Conservation (phyloP, 37 sponge, comb jelly and placozoan genomes). For the Eunapius fragilis region DNA sequence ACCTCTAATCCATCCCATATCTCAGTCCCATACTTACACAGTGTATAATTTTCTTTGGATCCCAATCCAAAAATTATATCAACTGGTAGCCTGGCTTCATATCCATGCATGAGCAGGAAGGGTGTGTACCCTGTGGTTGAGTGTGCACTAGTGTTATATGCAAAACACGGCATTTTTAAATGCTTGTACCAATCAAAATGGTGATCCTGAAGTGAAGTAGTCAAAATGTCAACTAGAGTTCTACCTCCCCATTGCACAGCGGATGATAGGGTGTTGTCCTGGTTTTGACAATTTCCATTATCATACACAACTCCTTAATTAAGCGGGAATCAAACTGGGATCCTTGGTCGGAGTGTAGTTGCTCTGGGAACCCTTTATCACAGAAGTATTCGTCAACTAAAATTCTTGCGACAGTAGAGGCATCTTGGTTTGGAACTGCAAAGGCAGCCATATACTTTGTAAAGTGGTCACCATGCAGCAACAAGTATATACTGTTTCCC, state of each 20-base stretch:
- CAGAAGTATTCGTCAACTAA: not conserved
- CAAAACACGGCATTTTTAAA: not conserved
- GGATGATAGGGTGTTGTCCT: conserved; percentile 26
- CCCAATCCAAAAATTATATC: conserved; percentile 20
- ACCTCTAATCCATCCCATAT: too few relatives aligned
- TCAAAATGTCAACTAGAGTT: conserved; percentile 5
- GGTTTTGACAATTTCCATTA: conserved; percentile 10
- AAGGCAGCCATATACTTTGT: not conserved
- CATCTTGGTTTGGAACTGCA: not conserved
- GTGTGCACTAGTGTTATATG: conserved; percentile 24
- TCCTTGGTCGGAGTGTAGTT: conserved; percentile 2
- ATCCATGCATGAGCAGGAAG: conserved; percentile 15
- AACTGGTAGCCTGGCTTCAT: conserved; percentile 20
- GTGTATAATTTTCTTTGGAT: not conserved
- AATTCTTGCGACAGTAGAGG: not conserved
- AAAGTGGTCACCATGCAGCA: too few relatives aligned
- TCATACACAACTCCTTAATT: too few relatives aligned
- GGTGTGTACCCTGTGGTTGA: conserved; percentile 19
- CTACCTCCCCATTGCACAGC: conserved; percentile 11
- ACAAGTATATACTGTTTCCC: too few relatives aligned
- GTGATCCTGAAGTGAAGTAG: conserved; percentile 18
- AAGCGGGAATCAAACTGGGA: not conserved
- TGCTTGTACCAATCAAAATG: conserved; percentile 21
- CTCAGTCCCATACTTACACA: too few relatives aligned
- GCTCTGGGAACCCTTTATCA: conserved; percentile 3